Evolutionary conservation across 2,797 vertebrate genomes (phyloP).

Genomic region (Merluccius polli): DNA sequence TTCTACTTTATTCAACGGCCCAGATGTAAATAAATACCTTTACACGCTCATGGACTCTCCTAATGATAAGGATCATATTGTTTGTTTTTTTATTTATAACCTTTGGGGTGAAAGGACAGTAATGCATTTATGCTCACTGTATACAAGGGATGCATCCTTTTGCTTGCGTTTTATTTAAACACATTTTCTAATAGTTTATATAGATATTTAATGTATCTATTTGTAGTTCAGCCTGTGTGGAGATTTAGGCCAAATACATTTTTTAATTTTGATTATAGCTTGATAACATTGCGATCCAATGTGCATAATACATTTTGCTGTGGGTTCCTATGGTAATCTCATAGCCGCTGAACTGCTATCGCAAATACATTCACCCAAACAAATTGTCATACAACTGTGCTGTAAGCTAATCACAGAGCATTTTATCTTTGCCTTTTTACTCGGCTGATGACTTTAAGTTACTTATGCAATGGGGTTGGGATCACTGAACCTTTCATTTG

Average conservation of each 20-base stretch:
- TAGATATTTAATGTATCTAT: constrained; percentile 30
- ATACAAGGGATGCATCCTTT: constrained; percentile 44
- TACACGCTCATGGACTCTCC: constrained; percentile 39
- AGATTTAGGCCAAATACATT: constrained; percentile 25
- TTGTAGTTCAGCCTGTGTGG: constrained; percentile 35
- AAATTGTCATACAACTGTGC: constrained; percentile 7
- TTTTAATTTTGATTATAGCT: background rate
- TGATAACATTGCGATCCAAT: background rate
- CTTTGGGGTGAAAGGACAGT: constrained; percentile 40
- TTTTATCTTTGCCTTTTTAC: background rate
- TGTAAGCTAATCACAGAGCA: background rate
- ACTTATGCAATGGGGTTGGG: background rate
- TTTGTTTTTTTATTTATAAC: constrained; percentile 58
- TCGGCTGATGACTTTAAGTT: background rate
- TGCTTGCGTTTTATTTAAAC: constrained; percentile 49
- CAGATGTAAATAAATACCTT: constrained; percentile 62
- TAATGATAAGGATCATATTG: constrained; percentile 31
- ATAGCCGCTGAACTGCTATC: constrained; percentile 33
- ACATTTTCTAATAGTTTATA: constrained; percentile 26
- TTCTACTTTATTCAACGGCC: constrained; percentile 37
- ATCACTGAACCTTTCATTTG: background rate
- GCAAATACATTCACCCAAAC: background rate
- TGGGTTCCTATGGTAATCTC: constrained; percentile 65
- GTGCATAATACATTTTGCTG: constrained; percentile 23
- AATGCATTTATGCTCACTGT: constrained; percentile 55